Conservation (phyloP, 2,113 vertebrate species). For the Alouatta palliata region DNA sequence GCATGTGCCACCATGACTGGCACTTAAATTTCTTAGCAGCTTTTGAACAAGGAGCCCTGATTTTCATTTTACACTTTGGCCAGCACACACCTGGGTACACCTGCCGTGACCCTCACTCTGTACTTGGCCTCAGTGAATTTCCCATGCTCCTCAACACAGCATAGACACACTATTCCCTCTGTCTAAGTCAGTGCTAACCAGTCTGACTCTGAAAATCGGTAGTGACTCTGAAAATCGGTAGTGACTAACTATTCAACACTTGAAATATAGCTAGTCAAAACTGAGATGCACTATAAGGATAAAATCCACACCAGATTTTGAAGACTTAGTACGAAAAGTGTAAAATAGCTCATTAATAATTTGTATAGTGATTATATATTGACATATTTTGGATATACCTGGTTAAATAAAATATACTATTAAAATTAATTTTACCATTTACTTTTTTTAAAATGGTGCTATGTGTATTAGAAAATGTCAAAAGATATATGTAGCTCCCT, state of each 20-base stretch:
- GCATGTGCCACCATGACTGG: no score
- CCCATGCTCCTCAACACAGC: background rate
- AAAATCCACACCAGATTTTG: background rate
- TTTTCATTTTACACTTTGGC: background rate
- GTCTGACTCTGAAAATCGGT: background rate
- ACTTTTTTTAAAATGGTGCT: background rate
- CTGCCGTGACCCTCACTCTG: background rate
- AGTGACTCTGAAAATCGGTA: background rate
- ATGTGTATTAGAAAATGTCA: background rate
- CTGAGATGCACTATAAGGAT: background rate
- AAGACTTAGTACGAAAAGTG: background rate
- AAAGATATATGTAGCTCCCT: background rate
- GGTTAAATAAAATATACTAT: background rate
- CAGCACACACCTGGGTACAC: background rate
- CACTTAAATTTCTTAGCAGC: background rate
- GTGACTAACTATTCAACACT: background rate
- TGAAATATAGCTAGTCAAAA: background rate
- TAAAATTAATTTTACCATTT: background rate
- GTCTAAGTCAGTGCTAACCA: background rate
- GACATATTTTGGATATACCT: background rate
- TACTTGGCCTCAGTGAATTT: accelerated
- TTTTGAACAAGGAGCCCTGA: background rate
- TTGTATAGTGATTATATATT: background rate
- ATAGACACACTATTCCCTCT: background rate
- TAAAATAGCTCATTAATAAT: background rate